Conservation (phyloP, 2,888 invertebrate species). For the Clepsis dumicolana region DNA sequence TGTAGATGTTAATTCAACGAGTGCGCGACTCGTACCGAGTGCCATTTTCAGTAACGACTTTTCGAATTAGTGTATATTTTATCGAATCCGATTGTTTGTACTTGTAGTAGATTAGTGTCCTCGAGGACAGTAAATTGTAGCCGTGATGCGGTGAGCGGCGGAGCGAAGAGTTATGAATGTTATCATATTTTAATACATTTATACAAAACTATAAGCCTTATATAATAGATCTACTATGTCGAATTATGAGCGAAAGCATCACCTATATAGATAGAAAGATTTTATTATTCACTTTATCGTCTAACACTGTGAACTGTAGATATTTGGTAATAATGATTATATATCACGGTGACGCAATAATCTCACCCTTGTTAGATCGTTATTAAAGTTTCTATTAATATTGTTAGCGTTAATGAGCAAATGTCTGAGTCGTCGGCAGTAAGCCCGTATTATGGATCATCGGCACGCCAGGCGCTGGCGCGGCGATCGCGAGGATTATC, state of each 20-base stretch:
- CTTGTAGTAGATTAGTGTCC: constrained; percentile 63
- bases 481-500: constrained; percentile 45
- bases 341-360: constrained; percentile 59
- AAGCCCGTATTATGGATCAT: constrained; percentile 29
- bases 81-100: constrained; percentile 65
- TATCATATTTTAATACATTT: constrained; percentile 81
- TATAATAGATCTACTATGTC: constrained; percentile 66
- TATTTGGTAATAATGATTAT: constrained; percentile 55
- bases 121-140: constrained; percentile 70
- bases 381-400: constrained; percentile 54
- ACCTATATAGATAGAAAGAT: constrained; percentile 67
- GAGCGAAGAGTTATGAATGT: constrained; percentile 71
- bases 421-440: constrained; percentile 43
- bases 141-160: constrained; percentile 53
- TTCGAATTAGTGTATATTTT: constrained; percentile 64
- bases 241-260: constrained; percentile 62
- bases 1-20: constrained; percentile 71
- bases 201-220: constrained; percentile 73
- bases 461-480: constrained; percentile 39
- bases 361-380: constrained; percentile 60
- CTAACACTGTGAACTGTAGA: constrained; percentile 61
- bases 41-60: constrained; percentile 77
- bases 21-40: constrained; percentile 76
- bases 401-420: constrained; percentile 52
- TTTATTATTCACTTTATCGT: constrained; percentile 63